Base-by-base conservation (phyloP, 2,888 invertebrate genomes). In the Halocaridina rubra region DNA sequence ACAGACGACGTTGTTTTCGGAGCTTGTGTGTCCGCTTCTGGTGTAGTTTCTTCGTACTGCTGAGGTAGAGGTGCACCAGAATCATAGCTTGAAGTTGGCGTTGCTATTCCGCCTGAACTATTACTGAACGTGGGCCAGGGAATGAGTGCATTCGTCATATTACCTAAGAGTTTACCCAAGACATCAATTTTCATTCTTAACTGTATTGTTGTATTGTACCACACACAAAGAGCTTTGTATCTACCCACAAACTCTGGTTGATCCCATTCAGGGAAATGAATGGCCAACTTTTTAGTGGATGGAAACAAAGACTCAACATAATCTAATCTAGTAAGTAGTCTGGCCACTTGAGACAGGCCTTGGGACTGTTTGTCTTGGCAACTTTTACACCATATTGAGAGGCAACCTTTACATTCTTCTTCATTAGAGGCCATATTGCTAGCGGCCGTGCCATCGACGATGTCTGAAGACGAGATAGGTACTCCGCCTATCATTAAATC, bases 171-270 rank as follows among this genome's bases (percentile, higher is more conserved):
- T 64, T 87, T 85, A 16, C 91, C 91, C 81, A 92, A 89, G 86
- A 96, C 94, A 86, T 95, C 92, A 88, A 98, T 91, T 91, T 96
- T 96, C 79, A 96, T 92, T 75, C 95, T 93, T 91, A 97, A 94
- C 91, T 96, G 96, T 89, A 94, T 93, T 0, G 96, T 96, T 90
- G 96, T 95, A 91, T 98, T 98, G 91, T 95, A 95, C 97, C 98
- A 98, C 2, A 97, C 92, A 90, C 96, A 96, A 93, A 98, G 94
- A 13, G 96, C 95, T 91, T 95, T 94, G 10, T 95, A 93, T 89
- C 94, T 92, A 77, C 93, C 93, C 32, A 93, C 93, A 89, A 96
- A 95, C 81, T 92, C 92, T 0, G 92, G 90, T 84, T 94, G 93
- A 85, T 92, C 93, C 88, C 95, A 94, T 19, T 94, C 92, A 16